Conservation (phyloP, 1,140 invertebrate species). For the Eulimnadia texana region DNA sequence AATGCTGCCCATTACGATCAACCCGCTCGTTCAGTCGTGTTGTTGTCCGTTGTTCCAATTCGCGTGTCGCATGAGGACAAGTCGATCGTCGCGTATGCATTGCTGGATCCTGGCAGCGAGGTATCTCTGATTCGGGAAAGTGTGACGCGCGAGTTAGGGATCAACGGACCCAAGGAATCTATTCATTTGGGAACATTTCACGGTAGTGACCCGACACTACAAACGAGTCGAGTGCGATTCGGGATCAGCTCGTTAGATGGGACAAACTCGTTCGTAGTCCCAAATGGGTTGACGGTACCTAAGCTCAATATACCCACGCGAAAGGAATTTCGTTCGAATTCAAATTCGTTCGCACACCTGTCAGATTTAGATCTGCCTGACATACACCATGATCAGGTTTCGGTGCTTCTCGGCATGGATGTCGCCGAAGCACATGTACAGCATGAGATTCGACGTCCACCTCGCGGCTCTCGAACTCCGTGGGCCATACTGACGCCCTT, state of each 20-base stretch:
- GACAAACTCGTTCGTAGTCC: neutral
- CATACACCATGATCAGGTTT: neutral
- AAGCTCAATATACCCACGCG: constrained; percentile 1
- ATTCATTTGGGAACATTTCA: constrained; percentile 2
- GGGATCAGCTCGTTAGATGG: constrained; percentile 1
- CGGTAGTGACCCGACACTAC: neutral
- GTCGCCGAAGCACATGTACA: constrained; percentile 1
- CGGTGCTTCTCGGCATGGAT: constrained; percentile 3
- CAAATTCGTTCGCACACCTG: neutral
- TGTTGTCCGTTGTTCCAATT: neutral
- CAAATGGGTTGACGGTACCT: neutral
- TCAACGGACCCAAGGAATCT: neutral
- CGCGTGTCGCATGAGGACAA: neutral
- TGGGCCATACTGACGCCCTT: neutral
- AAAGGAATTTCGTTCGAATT: neutral
- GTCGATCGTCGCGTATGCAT: neutral
- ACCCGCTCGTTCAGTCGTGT: neutral
- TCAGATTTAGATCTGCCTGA: neutral
- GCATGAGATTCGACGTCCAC: neutral
- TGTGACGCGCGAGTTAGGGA: neutral
- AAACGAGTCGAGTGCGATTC: neutral
- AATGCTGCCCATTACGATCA: neutral
- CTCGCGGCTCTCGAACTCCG: neutral
- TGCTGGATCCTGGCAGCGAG: constrained; percentile 10
- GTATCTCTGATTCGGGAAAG: neutral